Conservation (phyloP, 2,113 vertebrate genomes). For the Pangasianodon hypophthalmus region DNA sequence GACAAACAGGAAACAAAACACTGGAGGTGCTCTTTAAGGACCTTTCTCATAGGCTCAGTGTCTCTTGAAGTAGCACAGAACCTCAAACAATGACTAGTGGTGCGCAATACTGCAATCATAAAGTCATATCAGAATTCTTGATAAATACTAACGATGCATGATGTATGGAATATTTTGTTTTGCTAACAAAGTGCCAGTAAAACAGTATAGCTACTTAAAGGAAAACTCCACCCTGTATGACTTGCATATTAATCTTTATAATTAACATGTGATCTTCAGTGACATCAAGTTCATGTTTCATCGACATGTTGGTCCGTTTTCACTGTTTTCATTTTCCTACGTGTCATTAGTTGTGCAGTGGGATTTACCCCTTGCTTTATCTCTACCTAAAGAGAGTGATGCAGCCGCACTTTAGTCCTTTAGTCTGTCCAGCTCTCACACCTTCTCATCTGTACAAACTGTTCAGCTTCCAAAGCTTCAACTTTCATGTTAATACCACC, state of each 20-base stretch:
- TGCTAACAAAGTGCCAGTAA: neutral
- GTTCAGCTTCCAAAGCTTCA: neutral
- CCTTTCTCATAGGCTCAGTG: neutral
- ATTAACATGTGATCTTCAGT: neutral
- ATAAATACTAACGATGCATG: neutral
- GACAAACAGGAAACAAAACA: neutral
- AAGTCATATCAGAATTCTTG: neutral
- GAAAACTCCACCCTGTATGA: slow-evolving; percentile 10
- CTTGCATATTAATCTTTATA: neutral
- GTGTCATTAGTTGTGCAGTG: neutral
- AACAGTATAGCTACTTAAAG: neutral
- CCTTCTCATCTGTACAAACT: neutral
- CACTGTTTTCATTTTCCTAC: neutral
- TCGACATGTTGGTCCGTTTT: neutral
- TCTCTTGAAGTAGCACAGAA: neutral
- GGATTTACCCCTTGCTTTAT: neutral
- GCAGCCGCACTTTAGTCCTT: neutral
- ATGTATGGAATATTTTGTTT: neutral
- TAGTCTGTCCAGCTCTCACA: neutral
- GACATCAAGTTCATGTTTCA: neutral
- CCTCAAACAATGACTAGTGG: neutral
- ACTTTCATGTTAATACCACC: neutral
- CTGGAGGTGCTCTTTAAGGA: neutral
- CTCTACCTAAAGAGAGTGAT: neutral
- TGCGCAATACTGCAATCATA: neutral